Conservation (phyloP, 2,113 vertebrate genomes). For the Microtus montanus region DNA sequence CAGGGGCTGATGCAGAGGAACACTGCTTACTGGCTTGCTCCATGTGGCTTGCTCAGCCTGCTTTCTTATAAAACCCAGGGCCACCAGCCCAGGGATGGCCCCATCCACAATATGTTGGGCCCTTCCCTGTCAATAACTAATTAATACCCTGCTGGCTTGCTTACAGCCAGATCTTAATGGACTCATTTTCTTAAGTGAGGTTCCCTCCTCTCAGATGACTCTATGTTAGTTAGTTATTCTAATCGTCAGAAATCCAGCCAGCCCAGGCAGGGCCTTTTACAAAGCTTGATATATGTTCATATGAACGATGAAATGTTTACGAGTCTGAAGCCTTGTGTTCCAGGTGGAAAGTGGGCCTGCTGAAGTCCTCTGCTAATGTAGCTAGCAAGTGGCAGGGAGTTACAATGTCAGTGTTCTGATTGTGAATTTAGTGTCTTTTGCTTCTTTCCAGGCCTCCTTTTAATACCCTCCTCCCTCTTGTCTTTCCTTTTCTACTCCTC, state of each 20-base stretch:
- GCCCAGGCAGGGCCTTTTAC: background rate
- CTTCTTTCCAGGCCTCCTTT: background rate
- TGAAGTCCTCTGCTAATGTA: background rate
- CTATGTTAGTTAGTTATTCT: background rate
- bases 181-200: background rate
- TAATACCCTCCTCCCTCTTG: background rate
- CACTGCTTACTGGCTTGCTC: background rate
- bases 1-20: background rate
- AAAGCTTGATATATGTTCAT: background rate
- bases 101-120: background rate
- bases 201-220: background rate
- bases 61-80: background rate
- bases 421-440: background rate
- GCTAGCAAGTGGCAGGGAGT: background rate
- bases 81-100: background rate
- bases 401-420: background rate
- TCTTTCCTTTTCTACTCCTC: background rate
- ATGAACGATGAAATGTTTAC: background rate
- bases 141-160: background rate
- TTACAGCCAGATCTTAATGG: background rate
- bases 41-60: background rate
- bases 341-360: background rate
- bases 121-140: background rate
- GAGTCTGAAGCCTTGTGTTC: background rate
- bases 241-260: background rate